Evolutionary conservation across 30 jellyfish, hydroid and myxozoan genomes (phyloP).

Genomic region (Aurelia aurita): DNA sequence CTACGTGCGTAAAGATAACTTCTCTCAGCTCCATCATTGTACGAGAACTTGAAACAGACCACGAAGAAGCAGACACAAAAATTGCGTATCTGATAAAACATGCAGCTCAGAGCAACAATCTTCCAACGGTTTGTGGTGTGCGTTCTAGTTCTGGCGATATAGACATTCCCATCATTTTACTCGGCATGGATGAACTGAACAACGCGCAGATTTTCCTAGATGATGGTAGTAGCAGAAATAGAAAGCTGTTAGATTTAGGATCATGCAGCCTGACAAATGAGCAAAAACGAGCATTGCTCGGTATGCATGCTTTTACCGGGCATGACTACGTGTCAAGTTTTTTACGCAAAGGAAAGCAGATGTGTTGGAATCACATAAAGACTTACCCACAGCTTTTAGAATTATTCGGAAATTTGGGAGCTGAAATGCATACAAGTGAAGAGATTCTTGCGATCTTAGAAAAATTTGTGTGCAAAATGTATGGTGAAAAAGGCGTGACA

Average conservation of each 20-base stretch:
- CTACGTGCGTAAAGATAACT: conserved; percentile 33
- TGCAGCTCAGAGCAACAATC: conserved; percentile 8
- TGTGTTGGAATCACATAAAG: conserved; percentile 10
- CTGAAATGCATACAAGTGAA: too few relatives aligned
- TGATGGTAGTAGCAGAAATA: conserved; percentile 4
- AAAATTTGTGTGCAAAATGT: not conserved
- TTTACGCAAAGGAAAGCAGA: conserved; percentile 1
- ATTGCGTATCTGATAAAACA: conserved; percentile 50
- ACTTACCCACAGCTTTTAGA: too few relatives aligned
- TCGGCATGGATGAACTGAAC: conserved; percentile 22
- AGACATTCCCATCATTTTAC: conserved; percentile 37
- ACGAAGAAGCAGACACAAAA: conserved; percentile 56
- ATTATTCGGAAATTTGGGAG: too few relatives aligned
- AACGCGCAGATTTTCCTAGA: not conserved
- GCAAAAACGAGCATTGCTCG: conserved; percentile 20
- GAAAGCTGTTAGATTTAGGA: conserved; percentile 19
- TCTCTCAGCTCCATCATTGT: conserved; percentile 12
- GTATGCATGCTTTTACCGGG: conserved; percentile 20
- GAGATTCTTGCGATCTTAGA: not conserved
- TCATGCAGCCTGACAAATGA: not conserved
- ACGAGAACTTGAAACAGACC: conserved; percentile 39
- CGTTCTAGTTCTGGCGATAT: conserved; percentile 31
- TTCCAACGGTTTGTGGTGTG: conserved; percentile 38
- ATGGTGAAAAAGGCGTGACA: conserved; percentile 9
- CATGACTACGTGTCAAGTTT: conserved; percentile 13